Base-by-base conservation (phyloP, 2,797 vertebrate species). In the Molossus alvarezi region DNA sequence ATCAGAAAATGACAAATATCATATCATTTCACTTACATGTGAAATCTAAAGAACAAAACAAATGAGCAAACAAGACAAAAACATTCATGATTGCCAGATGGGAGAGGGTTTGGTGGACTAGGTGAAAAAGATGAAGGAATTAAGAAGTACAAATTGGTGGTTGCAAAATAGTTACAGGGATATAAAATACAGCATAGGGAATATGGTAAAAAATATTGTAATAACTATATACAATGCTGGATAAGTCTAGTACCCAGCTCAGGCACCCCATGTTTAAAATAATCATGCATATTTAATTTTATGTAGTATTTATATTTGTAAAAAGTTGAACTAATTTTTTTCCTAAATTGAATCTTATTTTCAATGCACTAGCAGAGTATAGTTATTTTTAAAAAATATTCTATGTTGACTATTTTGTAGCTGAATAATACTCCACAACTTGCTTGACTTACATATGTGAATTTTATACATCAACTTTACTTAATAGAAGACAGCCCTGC, bases 301-400 rank as follows among this genome's bases (percentile, higher is more conserved):
- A 94, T 71, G 45, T 89, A 90, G 69, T 86, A 90, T 85, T 86
- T 92, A 76, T 27, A 90, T 79, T 92, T n/a, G 18, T 95, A 94
- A 96, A 93, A 93, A 79, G 41, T 37, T 93, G 11, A 93, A 84
- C 48, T 84, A 53, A 53, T 60, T 48, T 65, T 69, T 60, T 55
- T 62, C 33, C 8, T 57, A 29, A 72, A 79, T 75, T 72, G 53
- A 77, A 65, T 95, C 11, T 65, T 53, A 91, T 57, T 92, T 88
- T 90, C 94, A 91, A 62, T 88, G 64, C 21, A 60, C 51, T 69
- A 58, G 81, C 6, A 33, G 48, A 90, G 13, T 65, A 62, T 8
- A 83, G 25, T 82, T 89, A 90, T 67, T 91, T 67, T 17, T 20
- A 55, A 77, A 96, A 95, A 84, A 85, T 57, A 88, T 4, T 20